Evolutionary conservation across 2,113 vertebrate species (phyloP), one percentile per base, ranked within the genome.

Genomic region (Gambusia affinis): DNA sequence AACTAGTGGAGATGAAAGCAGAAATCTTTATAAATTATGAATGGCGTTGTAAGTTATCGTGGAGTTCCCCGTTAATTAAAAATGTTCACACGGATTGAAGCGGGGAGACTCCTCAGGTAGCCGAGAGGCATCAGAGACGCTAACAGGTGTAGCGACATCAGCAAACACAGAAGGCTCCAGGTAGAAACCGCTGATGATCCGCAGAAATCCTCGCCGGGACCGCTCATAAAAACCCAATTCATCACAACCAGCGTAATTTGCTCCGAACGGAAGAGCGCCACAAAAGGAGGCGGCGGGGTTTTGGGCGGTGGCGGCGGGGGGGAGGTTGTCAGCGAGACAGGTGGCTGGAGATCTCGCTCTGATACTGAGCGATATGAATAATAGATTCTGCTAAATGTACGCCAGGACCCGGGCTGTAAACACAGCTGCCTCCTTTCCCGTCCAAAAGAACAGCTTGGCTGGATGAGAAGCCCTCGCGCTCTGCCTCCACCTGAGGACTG

Each of bases 291-390:
- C 35, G 35, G 30, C 4, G 39, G 39, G 39, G 39, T 42, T 37
- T 37, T 11, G 35, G 35, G 35, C 10, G 35, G 35, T 2, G 19
- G 29, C 27, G 61, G 61, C 4, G 51, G 68, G 51, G 68, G 11
- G 30, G 96, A 97, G 98, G 97, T 98, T 97, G 97, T 99, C 97
- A 97, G 97, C 96, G 96, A 98, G 98, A 99, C 98, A 99, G 98
- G 98, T 99, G 98, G 98, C 96, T 96, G 96, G 97, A 99, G 97
- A 99, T 99, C 97, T 97, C 97, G 97, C 97, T 96, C 97, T 97
- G 97, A 98, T 98, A 98, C 97, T 97, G 97, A 97, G 97, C 96
- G 97, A 98, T 98, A 99, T 99, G 97, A 99, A 99, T 99, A 99
- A 99, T 99, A 99, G 97, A 99, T 99, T 99, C 96, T 97, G 96